Evolutionary conservation across 1,140 invertebrate genomes (phyloP).

Genomic region (Eupristina koningsbergeri): DNA sequence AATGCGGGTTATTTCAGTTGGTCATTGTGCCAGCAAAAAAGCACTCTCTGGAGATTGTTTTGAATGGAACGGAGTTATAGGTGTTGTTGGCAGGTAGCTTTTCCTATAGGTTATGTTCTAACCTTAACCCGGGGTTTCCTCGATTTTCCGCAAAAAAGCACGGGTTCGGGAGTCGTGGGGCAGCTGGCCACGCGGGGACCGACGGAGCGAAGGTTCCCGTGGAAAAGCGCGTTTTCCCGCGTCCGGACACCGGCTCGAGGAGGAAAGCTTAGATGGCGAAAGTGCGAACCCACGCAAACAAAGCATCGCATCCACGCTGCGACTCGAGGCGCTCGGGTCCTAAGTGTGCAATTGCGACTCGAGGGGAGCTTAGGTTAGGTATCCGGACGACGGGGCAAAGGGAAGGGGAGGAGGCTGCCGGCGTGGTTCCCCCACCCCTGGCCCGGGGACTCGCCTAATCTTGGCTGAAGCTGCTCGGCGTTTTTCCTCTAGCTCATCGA

Average conservation of each 20-base stretch:
- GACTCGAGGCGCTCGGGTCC: too few relatives aligned
- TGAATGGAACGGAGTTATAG: too few relatives aligned
- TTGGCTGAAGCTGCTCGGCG: slow-evolving; percentile 29
- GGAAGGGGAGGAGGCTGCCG: slow-evolving; percentile 27
- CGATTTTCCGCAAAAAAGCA: background rate
- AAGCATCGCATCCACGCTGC: slow-evolving; percentile 44
- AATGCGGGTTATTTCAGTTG: too few relatives aligned
- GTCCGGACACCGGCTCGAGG: background rate
- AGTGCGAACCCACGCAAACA: slow-evolving; percentile 37
- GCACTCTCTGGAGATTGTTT: too few relatives aligned
- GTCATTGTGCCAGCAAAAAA: too few relatives aligned
- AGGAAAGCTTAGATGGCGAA: background rate
- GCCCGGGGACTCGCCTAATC: slow-evolving; percentile 7
- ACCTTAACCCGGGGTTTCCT: background rate
- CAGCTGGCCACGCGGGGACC: background rate
- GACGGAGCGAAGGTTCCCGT: background rate
- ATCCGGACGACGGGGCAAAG: slow-evolving; percentile 17
- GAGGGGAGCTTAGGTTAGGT: slow-evolving; percentile 33
- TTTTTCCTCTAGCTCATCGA: too few relatives aligned
- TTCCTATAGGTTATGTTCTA: slow-evolving; percentile 36
- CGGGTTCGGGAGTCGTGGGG: too few relatives aligned
- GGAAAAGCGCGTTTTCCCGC: background rate
- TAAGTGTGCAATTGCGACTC: slow-evolving; percentile 29
- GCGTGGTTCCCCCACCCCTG: slow-evolving; percentile 31
- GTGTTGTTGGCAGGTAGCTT: background rate